phyloP scores from a whole-genome alignment of 1,140 invertebrate species.

The Monochamus saltuarius region DNA sequence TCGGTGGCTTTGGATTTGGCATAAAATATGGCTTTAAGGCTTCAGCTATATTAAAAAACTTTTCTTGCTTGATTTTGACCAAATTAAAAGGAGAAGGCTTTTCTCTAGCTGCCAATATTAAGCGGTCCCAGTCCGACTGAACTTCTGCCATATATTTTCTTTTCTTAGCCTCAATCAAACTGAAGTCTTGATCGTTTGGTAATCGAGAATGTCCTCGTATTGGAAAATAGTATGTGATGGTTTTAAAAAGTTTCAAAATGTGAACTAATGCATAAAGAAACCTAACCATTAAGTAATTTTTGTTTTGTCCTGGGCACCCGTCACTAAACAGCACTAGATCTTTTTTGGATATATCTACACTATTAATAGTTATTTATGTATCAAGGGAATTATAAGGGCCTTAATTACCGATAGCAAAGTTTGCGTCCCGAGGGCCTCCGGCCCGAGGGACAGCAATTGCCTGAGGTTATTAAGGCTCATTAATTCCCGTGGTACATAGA shows the following conservation, averaged over 20 bases:
- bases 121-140: slow-evolving; percentile 15
- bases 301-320: slow-evolving; percentile 5
- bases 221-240: not conserved
- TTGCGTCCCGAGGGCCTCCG: too few relatives aligned
- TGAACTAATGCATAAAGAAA: slow-evolving; percentile 3
- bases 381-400: too few relatives aligned
- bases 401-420: too few relatives aligned
- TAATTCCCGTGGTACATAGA: too few relatives aligned
- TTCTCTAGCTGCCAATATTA: slow-evolving; percentile 14
- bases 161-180: slow-evolving; percentile 9
- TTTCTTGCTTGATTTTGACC: slow-evolving; percentile 15
- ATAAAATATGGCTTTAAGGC: slow-evolving; percentile 4
- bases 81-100: slow-evolving; percentile 16
- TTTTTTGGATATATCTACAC: not conserved
- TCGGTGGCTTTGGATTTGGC: slow-evolving; percentile 10
- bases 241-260: not conserved
- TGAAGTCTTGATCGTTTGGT: slow-evolving; percentile 10
- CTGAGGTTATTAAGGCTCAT: too few relatives aligned
- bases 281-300: slow-evolving; percentile 1
- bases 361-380: too few relatives aligned
- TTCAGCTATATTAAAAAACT: slow-evolving; percentile 15
- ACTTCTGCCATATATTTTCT: slow-evolving; percentile 6
- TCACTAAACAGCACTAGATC: slow-evolving; percentile 2
- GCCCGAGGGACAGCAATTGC: too few relatives aligned
- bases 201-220: slow-evolving; percentile 1